Evolutionary conservation across 2,888 invertebrate genomes (phyloP), one percentile per base, ranked within the genome.

Genomic region (Melieria omissa): DNA sequence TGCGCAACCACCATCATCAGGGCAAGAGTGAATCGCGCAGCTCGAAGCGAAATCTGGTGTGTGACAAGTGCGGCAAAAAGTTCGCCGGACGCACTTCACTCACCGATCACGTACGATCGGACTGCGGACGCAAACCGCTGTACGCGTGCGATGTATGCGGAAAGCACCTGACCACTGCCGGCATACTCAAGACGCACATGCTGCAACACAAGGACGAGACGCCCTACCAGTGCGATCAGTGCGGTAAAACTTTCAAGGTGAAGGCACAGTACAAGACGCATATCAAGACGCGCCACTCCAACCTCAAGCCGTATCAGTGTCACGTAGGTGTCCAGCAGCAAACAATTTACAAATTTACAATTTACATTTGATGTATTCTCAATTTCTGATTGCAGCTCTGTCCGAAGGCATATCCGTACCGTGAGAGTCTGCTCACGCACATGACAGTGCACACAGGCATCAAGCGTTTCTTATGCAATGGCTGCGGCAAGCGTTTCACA

Each of bases 231-330:
- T 85, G 85, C 70, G 86, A 86, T 65, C 79, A 82, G 65, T 85
- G 85, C 65, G 85, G 85, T 42, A 85, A 85, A 72, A 82, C 84
- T 3, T 85, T 85, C 67, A 85, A 85, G 73, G 85, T 85, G 61
- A 83, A 86, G 72, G 84, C 85, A 0, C 85, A 85, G 61, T 86
- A 85, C 75, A 85, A 86, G 69, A 81, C 86, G 4, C 85, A 85
- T 72, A 73, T 86, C 46, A 85, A 83, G 76, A 83, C 88, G 44
- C 84, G 85, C 0, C 89, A 89, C 76, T 88, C 87, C 0, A 88
- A 88, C 14, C 87, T 87, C 73, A 89, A 89, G 74, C 89, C 89
- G 4, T 89, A 87, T 76, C 86, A 88, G 76, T 89, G 89, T 76
- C 83, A 86, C 76, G 87, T 87, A 77, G 81, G 84, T 79, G 60